Evolutionary conservation across 2,888 invertebrate genomes (phyloP).

Genomic region (Lasioglossum pauxillum): DNA sequence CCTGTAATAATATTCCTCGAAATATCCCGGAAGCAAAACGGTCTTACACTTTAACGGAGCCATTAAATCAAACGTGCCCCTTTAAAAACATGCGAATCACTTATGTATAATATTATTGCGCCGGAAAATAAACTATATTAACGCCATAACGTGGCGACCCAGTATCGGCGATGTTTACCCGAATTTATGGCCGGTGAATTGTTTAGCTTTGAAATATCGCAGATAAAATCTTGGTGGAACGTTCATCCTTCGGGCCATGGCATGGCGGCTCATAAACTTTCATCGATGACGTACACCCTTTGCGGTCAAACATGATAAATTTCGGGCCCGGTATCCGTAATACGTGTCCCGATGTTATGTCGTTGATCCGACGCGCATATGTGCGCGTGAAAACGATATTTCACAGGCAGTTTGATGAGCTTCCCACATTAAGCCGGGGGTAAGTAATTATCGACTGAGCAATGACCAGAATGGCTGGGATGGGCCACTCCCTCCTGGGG

Average conservation of each 20-base stretch:
- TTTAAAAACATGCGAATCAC: neutral
- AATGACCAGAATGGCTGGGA: slow-evolving; percentile 72
- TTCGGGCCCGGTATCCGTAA: slow-evolving; percentile 58
- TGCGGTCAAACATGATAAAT: slow-evolving; percentile 61
- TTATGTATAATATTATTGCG: slow-evolving; percentile 3
- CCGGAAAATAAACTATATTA: slow-evolving; percentile 8
- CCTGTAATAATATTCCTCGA: neutral
- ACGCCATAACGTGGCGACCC: neutral
- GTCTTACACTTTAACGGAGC: neutral
- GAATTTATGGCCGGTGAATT: slow-evolving; percentile 4
- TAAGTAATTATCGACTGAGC: slow-evolving; percentile 81
- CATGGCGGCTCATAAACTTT: slow-evolving; percentile 18
- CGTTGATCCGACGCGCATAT: slow-evolving; percentile 54
- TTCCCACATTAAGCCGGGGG: slow-evolving; percentile 76
- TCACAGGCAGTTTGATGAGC: slow-evolving; percentile 77
- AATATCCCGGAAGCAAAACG: neutral
- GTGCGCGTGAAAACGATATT: slow-evolving; percentile 75
- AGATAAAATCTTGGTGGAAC: slow-evolving; percentile 33
- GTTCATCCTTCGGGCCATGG: neutral
- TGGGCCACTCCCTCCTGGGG: slow-evolving; percentile 79
- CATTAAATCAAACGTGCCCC: neutral
- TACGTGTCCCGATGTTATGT: slow-evolving; percentile 62
- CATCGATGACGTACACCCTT: slow-evolving; percentile 31
- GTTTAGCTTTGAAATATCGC: slow-evolving; percentile 14
- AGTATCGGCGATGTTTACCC: neutral